Evolutionary conservation across 2,888 invertebrate genomes (phyloP), one percentile per base, ranked within the genome.

Genomic region (Sabellastarte sp.): DNA sequence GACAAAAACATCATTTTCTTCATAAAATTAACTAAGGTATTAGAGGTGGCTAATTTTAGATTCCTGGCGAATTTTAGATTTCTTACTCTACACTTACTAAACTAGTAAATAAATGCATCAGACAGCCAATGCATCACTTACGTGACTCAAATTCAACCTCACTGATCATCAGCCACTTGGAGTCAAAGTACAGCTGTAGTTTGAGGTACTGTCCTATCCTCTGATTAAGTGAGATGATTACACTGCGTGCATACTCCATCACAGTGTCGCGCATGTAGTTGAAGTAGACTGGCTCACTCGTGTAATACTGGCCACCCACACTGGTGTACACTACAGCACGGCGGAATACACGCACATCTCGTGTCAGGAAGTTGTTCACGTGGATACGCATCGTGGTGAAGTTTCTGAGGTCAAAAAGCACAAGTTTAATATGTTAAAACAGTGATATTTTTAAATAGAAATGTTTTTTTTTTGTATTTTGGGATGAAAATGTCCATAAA

Each of bases 101-200:
- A n/a, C n/a, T n/a, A n/a, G n/a, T n/a, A n/a, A n/a, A n/a, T n/a
- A n/a, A n/a, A n/a, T n/a, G n/a, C n/a, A n/a, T n/a, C n/a, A n/a
- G n/a, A n/a, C n/a, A n/a, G n/a, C n/a, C n/a, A n/a, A n/a, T 41
- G 10, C 41, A 41, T 15, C 20, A 41, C 41, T 41, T 41, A 41
- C 41, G 41, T 41, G 41, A 41, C 20, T 41, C 41, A 83, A 95
- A 95, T 63, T 90, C 89, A 69, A 95, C 88, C 85, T 95, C 95
- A 84, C 93, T 93, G 78, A 95, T 88, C 85, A 95, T 89, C 74
- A 95, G 90, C 94, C 95, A 95, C 62, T 89, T 87, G 24, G 91
- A 88, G 2, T 92, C 90, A 82, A 93, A 94, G 72, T 87, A 87
- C 60, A 94, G 87, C 75, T 90, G 70, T 88, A 73, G 91, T 85